Evolutionary conservation across 1,140 invertebrate species (phyloP), one percentile per base, ranked within the genome.

Genomic region (Bombus haemorrhoidalis): DNA sequence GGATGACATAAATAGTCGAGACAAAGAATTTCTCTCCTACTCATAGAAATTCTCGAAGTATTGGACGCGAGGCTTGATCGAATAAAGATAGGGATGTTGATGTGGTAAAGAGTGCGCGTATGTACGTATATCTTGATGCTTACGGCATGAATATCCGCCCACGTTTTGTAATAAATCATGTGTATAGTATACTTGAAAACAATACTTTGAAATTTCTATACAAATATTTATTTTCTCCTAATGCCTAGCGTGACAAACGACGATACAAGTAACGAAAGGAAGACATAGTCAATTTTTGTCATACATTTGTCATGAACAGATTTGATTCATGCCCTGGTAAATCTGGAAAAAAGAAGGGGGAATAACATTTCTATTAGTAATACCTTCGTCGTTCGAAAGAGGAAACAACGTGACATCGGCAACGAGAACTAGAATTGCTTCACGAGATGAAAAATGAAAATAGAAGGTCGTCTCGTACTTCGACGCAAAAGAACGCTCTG

Each of bases 401-500:
- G n/a, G 22, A 25, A 39, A 28, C 25, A 25, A n/a, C n/a, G 8
- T 8, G 39, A 69, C n/a, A 64, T 28, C 71, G 32, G 2, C 4
- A 53, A 59, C 37, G 32, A 22, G 71, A 28, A 0, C 9, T 15
- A 28, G 25, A 43, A 77, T 53, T 34, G 37, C 37, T 15, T 59
- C 47, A 34, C n/a, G 10, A 22, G 12, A 72, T 72, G 76, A 41
- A 72, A 80, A 85, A 85, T 85, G 41, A 57, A 79, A 85, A 85
- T 34, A 10, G 15, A 18, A 6, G 28, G 15, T 9, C 4, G 57
- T 28, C 22, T 47, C 5, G n/a, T 69, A 25, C 32, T n/a, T 22
- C 15, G 8, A 22, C 0, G 37, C 53, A 37, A 13, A 59, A 28
- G 75, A 57, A 34, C 1, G 25, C n/a, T 64, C 28, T 41, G 25